Evolutionary conservation across 2,888 invertebrate genomes (phyloP).

Genomic region (Eurytoma adleriae): DNA sequence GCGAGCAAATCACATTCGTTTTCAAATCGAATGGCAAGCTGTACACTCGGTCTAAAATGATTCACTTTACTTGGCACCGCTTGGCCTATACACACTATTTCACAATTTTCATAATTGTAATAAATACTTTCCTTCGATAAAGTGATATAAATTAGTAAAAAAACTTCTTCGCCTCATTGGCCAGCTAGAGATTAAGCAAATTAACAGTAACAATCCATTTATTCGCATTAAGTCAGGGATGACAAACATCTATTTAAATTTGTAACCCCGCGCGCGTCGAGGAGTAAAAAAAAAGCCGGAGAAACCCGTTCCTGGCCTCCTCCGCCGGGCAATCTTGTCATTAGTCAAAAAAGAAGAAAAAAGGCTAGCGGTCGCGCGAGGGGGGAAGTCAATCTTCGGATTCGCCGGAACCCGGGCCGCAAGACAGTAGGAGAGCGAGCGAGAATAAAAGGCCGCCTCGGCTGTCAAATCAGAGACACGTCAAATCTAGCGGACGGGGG

Average conservation of each 20-base stretch:
- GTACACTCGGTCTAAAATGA: too few relatives aligned
- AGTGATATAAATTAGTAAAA: too few relatives aligned
- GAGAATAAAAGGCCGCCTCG: not conserved
- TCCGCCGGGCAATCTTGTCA: not conserved
- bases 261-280: not conserved
- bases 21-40: too few relatives aligned
- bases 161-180: too few relatives aligned
- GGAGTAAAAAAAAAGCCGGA: not conserved
- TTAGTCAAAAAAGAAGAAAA: not conserved
- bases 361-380: not conserved
- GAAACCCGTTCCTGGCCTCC: not conserved
- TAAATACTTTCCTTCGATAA: too few relatives aligned
- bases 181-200: too few relatives aligned
- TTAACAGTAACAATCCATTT: not conserved
- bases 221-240: not conserved
- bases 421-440: not conserved
- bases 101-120: too few relatives aligned
- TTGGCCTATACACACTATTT: too few relatives aligned
- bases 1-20: too few relatives aligned
- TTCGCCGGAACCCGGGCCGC: not conserved
- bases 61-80: too few relatives aligned
- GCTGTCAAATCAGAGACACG: conserved; percentile 43
- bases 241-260: not conserved
- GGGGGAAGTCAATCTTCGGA: not conserved
- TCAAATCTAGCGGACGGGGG: conserved; percentile 37